Evolutionary conservation across 1,140 invertebrate species (phyloP), one percentile per base, ranked within the genome.

Genomic region (Berghia stephanieae): DNA sequence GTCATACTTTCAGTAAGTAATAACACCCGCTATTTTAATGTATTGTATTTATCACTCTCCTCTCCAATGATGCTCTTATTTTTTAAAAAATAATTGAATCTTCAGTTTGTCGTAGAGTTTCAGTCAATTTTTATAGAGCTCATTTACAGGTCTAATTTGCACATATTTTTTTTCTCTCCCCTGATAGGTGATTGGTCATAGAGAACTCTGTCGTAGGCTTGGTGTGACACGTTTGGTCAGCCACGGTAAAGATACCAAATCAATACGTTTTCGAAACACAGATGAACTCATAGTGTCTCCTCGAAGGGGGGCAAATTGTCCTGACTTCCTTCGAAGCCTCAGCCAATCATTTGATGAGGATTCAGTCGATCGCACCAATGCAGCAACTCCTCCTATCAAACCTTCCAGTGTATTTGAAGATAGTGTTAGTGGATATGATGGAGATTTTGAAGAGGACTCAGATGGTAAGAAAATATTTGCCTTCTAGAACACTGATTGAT

Each of bases 211-310:
- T 63, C 67, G 75, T 18, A 79, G 83, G 73, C 79, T 88, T 18
- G 86, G 86, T 31, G 84, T 88, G 4, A 83, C 83, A 16, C 80
- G 85, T 69, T 82, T 84, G 24, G 57, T 83, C 18, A 78, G 82
- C 1, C 80, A 83, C 52, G 84, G 81, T 1, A 66, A 76, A 31
- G 81, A 86, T 40, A 82, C 83, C 63, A 81, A 78, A 79, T n/a
- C 74, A 5, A 79, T 84, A 4, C 80, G 80, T 66, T 85, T 86
- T 72, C 81, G 82, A 24, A 86, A 86, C 60, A 79, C 81, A 42
- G 83, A 87, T 63, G 84, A 87, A 67, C 83, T 88, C 0, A 88
- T 88, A 36, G 78, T 86, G 42, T 88, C 86, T 34, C 86, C 86
- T 2, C 83, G 81, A 3, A 73, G 84, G 24, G 84, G 83, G 46